These are phyloP conservation scores for Trichopoda pennipes DNA, from an alignment of 2,888 invertebrate species.

Conservation along the genomic window DNA sequence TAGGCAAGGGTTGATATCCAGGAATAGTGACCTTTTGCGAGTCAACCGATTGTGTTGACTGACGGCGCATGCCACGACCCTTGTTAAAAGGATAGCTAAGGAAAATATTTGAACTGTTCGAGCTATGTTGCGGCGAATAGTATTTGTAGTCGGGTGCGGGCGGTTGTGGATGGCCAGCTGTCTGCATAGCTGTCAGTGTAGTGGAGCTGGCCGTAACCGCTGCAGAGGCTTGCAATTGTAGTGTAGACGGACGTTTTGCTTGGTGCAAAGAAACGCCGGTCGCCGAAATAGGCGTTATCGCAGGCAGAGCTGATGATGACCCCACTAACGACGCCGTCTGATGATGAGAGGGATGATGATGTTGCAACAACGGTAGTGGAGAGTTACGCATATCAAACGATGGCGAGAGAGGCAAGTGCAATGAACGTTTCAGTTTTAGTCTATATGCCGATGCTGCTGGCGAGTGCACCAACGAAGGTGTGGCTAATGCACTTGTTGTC, in stretches of 20 bases:
- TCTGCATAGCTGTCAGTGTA: constrained; percentile 77
- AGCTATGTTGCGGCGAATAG: constrained; percentile 79
- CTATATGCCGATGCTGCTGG: constrained; percentile 78
- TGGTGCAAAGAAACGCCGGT: constrained; percentile 70
- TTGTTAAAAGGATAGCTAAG: constrained; percentile 80
- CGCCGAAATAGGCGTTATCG: constrained; percentile 63
- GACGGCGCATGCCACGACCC: constrained; percentile 78
- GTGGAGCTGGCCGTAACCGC: constrained; percentile 72
- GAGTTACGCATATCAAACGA: constrained; percentile 80
- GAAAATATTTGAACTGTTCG: constrained; percentile 75
- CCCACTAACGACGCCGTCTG: constrained; percentile 69
- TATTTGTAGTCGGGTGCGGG: constrained; percentile 80
- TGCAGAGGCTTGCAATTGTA: constrained; percentile 74
- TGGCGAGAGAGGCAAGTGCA: constrained; percentile 80
- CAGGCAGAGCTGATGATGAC: constrained; percentile 61
- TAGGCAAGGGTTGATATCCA: constrained; percentile 79
- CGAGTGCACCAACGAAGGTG: constrained; percentile 74
- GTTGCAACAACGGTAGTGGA: constrained; percentile 79
- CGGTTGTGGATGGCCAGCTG: constrained; percentile 77
- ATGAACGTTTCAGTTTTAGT: constrained; percentile 77
- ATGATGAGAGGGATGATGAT: constrained; percentile 72
- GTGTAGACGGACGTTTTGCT: constrained; percentile 75
- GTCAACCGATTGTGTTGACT: constrained; percentile 80
- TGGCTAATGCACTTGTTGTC: constrained; percentile 73
- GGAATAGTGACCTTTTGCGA: constrained; percentile 78